Base-by-base conservation (phyloP, 1,140 invertebrate species). In the Neoseiulus cucumeris region DNA sequence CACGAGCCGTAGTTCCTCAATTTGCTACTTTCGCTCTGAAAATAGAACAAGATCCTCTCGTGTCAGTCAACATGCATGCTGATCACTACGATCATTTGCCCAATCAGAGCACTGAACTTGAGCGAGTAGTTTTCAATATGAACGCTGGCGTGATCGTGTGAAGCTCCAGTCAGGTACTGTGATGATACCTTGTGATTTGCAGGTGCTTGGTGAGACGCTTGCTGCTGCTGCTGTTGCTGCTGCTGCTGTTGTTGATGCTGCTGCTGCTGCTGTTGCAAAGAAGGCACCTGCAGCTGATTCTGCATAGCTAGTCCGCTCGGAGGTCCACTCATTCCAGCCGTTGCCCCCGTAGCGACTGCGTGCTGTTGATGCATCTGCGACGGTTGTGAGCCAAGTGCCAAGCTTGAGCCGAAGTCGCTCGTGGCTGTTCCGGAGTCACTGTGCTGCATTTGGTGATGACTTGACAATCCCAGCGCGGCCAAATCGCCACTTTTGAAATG, bases 1-100 rank as follows among this genome's bases (percentile, higher is more conserved):
- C 91, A 95, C 0, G 88, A 91, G 66, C 84, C 89, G 18, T 87
- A 85, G 75, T 92, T 93, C 73, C 91, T 92, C 42, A 77, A 66
- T 66, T 75, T 74, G 25, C 72, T 66, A 29, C 73, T 73, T 67
- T 66, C 68, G 69, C 67, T 18, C 42, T 65, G 41, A 12, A n/a
- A 41, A 66, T 64, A 65, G 64, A 68, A 68, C 25, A 39, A 9
- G 33, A 39, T 12, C 69, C 69, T 65, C 69, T 70, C 28, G 67
- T 68, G 5, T 65, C 68, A 42, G 67, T 51, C 28, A 17, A n/a
- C 33, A 22, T 65, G 2, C 41, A 28, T 20, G 18, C 41, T 14
- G 47, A 17, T 44, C 47, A 25, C 7, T n/a, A n/a, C n/a, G n/a
- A n/a, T n/a, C n/a, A n/a, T n/a, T n/a, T n/a, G n/a, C n/a, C n/a